Evolutionary conservation across 92 coral and sea anemone genomes (phyloP), one percentile per base, ranked within the genome.

Genomic region (Porites evermanni): DNA sequence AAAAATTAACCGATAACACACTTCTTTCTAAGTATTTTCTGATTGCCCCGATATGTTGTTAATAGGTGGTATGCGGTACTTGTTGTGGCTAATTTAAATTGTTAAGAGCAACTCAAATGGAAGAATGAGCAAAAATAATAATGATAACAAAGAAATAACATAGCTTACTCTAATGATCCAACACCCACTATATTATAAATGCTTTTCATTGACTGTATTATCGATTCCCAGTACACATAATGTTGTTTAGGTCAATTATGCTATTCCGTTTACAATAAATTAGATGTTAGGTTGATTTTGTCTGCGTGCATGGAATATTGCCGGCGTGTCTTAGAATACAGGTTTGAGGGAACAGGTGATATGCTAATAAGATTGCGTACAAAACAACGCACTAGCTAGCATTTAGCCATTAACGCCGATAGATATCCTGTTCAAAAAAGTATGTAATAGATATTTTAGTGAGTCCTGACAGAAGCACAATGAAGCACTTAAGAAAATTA

Each of bases 351-450:
- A 19, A 47, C 80, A 64, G 80, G 63, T 83, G 80, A 64, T 44
- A 58, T 83, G 73, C 60, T 64, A 72, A 63, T 74, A 44, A 47
- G 18, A 24, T 32, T 83, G 20, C 87, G 80, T 51, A 6, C 61
- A 29, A 29, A 29, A 29, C 32, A 67, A 64, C 53, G 80, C 63
- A 51, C 51, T 16, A 74, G 65, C 26, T 29, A n/a, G 65, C 78
- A 73, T 83, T 63, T 59, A 29, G 53, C 80, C 87, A 73, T 83
- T 73, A 83, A 63, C 76, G 73, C 65, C 63, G 3, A 10, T 60
- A 56, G 18, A 83, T 32, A 83, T 83, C 87, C 87, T 83, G 87
- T 29, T 52, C 69, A 70, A 58, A 19, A 81, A 66, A 70, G 19
- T 51, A 65, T 70, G 78, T 38, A 53, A 58, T 59, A 58, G 47